Evolutionary conservation across 2,113 vertebrate genomes (phyloP).

Genomic region (Hyperoodon ampullatus): DNA sequence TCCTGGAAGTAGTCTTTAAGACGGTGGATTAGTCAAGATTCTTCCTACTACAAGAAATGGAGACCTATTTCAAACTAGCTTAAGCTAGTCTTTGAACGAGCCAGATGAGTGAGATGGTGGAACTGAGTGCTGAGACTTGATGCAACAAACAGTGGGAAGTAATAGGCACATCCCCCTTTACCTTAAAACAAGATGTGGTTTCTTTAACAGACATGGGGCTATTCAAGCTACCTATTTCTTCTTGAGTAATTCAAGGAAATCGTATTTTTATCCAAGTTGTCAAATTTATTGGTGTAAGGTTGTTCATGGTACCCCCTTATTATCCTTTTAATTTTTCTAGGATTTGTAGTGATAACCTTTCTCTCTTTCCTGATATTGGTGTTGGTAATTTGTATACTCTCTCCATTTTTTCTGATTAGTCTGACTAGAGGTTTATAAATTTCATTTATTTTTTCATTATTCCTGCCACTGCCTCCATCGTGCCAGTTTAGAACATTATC

Average conservation of each 20-base stretch:
- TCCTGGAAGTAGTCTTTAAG: not conserved
- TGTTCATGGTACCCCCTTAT: not conserved
- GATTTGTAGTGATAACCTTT: not conserved
- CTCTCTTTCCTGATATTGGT: not conserved
- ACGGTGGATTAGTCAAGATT: not conserved
- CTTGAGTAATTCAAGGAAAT: not conserved
- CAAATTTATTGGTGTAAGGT: not conserved
- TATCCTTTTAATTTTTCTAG: not conserved
- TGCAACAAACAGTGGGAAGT: not conserved
- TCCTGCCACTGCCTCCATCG: not conserved
- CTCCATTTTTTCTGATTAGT: conserved; percentile 1
- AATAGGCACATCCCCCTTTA: not conserved
- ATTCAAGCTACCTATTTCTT: not conserved
- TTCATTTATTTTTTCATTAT: not conserved
- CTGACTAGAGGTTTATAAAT: not conserved
- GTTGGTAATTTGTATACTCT: not conserved
- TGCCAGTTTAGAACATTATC: not conserved
- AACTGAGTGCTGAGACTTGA: not conserved
- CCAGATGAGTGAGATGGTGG: not conserved
- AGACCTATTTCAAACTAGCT: not conserved
- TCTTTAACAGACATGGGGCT: not conserved
- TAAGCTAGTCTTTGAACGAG: not conserved
- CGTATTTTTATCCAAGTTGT: not conserved
- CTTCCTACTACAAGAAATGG: conserved; percentile 14
- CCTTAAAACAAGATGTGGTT: not conserved